Base-by-base conservation (phyloP, 2,113 vertebrate genomes). In the Dicentrarchus labrax region DNA sequence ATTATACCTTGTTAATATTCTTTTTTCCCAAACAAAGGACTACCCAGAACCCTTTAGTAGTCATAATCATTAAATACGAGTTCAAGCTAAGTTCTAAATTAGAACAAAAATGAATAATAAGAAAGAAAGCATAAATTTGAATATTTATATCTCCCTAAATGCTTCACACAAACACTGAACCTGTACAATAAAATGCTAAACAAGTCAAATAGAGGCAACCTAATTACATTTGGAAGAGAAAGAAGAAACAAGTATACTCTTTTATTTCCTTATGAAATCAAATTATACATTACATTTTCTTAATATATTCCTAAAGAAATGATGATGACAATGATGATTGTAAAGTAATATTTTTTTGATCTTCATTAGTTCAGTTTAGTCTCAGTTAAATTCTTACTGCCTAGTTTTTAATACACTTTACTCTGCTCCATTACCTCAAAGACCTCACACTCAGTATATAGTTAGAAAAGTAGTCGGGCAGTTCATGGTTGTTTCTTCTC, bases 401-500 rank as follows among this genome's bases (percentile, higher is more conserved):
- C n/a, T 6, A 13, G 6, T 66, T 64, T 74, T 51, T 17, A 64
- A 11, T 17, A 19, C 15, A 19, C 45, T 53, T 53, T 62, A n/a
- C 3, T 48, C n/a, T 8, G 36, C 59, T 47, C 8, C 10, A 6
- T 38, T 39, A 17, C 57, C 76, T 80, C 8, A n/a, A 68, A 60
- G 21, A 64, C 6, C 24, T 30, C 16, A 22, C 4, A 48, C 13
- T 38, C 39, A 21, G 71, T 76, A 19, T 30, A 43, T 19, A 41
- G 48, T 47, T 60, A 22, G 38, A 65, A n/a, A 43, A 82, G 59
- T 43, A 65, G 80, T 62, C 61, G 50, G 56, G 48, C 64, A 81
- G 82, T 74, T 88, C 72, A 74, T 24, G 51, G 39, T 62, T 89
- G 83, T 82, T 91, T 88, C 78, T 83, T 75, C 72, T 88, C 72